phyloP scores from a whole-genome alignment of 2,113 vertebrate genomes.

The Scatophagus argus region DNA sequence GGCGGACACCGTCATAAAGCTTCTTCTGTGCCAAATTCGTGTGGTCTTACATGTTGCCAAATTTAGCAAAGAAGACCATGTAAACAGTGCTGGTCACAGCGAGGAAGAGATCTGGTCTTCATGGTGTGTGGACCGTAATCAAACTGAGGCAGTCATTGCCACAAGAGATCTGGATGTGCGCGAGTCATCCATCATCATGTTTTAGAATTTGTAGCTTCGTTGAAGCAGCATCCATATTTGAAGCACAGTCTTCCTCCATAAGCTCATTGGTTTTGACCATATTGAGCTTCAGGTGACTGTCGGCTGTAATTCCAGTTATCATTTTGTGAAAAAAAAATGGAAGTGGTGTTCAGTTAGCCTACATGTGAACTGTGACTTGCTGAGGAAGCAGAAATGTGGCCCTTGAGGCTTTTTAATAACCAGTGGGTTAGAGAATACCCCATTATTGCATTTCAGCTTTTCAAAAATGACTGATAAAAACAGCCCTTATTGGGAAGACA shows the following conservation, averaged over 20 bases:
- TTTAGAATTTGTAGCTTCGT: no score
- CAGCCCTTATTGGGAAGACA: neutral
- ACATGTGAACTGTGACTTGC: neutral
- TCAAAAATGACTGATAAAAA: neutral
- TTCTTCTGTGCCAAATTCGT: neutral
- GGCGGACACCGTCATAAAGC: neutral
- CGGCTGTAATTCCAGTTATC: no score
- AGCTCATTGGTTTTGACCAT: no score
- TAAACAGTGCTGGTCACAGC: neutral
- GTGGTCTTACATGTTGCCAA: neutral
- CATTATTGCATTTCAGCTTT: neutral
- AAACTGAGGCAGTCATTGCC: neutral
- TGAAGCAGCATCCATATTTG: no score
- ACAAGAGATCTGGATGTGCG: neutral
- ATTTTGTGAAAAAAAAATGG: neutral
- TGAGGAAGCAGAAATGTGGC: neutral
- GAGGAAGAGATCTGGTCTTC: neutral
- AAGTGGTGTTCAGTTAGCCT: neutral
- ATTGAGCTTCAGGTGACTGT: no score
- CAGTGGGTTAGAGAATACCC: neutral
- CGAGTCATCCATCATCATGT: no score
- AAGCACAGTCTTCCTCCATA: no score
- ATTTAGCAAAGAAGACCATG: neutral
- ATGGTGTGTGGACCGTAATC: neutral
- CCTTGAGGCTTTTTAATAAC: neutral